Conservation (phyloP, 2,113 vertebrate species). For the Syngnathus scovelli region DNA sequence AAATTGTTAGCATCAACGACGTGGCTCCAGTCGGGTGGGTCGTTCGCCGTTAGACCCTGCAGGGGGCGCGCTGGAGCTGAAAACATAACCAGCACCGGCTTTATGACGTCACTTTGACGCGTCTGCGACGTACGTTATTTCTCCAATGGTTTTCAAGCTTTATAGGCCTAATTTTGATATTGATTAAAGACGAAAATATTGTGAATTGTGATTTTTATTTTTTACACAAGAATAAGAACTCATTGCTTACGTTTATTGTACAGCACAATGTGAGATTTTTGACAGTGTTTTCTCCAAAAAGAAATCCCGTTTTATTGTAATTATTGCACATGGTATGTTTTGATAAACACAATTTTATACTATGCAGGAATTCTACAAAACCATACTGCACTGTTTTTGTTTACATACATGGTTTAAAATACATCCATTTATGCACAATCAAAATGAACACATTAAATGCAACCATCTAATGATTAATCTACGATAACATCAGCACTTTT, state of each 20-base stretch:
- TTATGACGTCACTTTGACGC: conserved; percentile 35
- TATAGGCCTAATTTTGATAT: too few species aligned
- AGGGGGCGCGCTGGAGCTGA: conserved; percentile 18
- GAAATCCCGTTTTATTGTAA: too few species aligned
- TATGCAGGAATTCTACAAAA: background rate
- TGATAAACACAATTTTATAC: background rate
- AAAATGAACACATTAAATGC: background rate
- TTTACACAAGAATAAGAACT: background rate
- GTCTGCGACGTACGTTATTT: conserved; percentile 3
- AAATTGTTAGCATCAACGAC: background rate
- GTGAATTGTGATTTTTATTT: background rate
- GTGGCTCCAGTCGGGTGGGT: background rate
- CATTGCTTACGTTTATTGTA: background rate
- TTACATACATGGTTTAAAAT: background rate
- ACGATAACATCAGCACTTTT: too few species aligned
- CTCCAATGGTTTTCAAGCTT: too few species aligned
- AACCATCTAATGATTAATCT: background rate
- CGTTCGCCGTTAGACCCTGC: conserved; percentile 13
- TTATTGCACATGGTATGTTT: background rate
- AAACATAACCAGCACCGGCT: background rate
- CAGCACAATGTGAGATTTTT: background rate
- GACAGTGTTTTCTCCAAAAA: background rate
- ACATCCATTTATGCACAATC: background rate
- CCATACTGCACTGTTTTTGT: background rate
- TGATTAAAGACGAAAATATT: too few species aligned